Conservation (phyloP, 2,888 invertebrate species). For the Habroteleia sp. region DNA sequence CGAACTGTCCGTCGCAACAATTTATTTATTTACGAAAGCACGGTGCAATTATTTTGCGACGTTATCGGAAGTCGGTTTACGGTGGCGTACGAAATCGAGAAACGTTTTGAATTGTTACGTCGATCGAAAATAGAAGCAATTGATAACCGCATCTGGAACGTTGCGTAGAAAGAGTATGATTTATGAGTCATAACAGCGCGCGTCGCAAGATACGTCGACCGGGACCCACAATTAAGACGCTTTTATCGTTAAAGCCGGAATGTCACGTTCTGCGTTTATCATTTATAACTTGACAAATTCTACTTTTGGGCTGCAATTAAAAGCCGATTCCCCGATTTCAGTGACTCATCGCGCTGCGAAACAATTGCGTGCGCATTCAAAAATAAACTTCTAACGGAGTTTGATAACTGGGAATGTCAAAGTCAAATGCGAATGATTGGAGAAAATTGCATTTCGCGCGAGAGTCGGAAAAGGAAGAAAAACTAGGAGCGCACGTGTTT, state of each 20-base stretch:
- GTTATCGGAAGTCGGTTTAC: no score
- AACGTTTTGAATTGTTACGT: no score
- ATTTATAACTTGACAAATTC: neutral
- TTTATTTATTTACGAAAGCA: no score
- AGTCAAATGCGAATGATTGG: no score
- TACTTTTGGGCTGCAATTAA: constrained; percentile 7
- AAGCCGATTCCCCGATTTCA: constrained; percentile 4
- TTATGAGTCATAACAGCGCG: constrained; percentile 35
- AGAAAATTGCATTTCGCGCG: no score
- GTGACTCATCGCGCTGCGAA: constrained; percentile 4
- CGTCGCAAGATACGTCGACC: constrained; percentile 17
- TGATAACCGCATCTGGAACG: neutral
- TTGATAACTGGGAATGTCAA: neutral
- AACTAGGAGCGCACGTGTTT: neutral
- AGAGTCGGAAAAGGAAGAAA: neutral
- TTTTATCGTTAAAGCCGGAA: constrained; percentile 17
- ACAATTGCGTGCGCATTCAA: constrained; percentile 1
- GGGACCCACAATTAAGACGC: constrained; percentile 16
- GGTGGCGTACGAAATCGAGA: no score
- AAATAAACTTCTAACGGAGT: constrained; percentile 7
- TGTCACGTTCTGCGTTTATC: constrained; percentile 5
- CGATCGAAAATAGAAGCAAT: no score
- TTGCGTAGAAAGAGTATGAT: constrained; percentile 9
- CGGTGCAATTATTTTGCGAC: no score
- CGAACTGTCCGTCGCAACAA: no score